Evolutionary conservation across 1,140 invertebrate genomes (phyloP).

Genomic region (Halictus rubicundus): DNA sequence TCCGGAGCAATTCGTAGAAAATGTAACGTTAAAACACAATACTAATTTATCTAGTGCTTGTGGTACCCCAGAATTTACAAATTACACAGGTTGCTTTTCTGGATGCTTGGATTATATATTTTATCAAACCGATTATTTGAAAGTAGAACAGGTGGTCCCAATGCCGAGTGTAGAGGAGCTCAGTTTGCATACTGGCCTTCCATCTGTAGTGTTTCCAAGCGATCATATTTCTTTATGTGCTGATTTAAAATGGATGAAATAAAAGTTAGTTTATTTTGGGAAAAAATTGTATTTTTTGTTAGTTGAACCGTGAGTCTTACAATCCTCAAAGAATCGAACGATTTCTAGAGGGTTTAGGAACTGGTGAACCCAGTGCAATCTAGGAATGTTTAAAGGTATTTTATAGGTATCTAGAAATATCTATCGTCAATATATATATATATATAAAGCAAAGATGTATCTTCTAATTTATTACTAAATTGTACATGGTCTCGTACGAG

Average conservation of each 20-base stretch:
- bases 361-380: background rate
- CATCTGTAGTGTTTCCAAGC: conserved; percentile 93
- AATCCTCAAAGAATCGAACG: too few relatives aligned
- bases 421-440: background rate
- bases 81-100: conserved; percentile 90
- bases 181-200: conserved; percentile 86
- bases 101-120: conserved; percentile 97
- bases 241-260: conserved; percentile 85
- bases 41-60: conserved; percentile 86
- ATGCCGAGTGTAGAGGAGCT: conserved; percentile 90
- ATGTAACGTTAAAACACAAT: conserved; percentile 84
- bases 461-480: conserved; percentile 3
- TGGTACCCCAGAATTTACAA: conserved; percentile 90
- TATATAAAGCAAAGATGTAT: background rate
- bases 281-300: background rate
- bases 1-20: conserved; percentile 83
- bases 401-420: too few relatives aligned
- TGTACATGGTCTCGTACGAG: background rate
- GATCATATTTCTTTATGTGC: conserved; percentile 95
- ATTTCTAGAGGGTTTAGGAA: background rate
- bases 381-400: background rate
- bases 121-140: conserved; percentile 85
- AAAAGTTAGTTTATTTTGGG: conserved; percentile 9
- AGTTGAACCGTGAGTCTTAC: too few relatives aligned
- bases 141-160: conserved; percentile 87